Percentiles rank a stretch among this genome's conserved stretches.
Conservation (phyloP, 2,113 vertebrate species). For the Phoxinus phoxinus region DNA sequence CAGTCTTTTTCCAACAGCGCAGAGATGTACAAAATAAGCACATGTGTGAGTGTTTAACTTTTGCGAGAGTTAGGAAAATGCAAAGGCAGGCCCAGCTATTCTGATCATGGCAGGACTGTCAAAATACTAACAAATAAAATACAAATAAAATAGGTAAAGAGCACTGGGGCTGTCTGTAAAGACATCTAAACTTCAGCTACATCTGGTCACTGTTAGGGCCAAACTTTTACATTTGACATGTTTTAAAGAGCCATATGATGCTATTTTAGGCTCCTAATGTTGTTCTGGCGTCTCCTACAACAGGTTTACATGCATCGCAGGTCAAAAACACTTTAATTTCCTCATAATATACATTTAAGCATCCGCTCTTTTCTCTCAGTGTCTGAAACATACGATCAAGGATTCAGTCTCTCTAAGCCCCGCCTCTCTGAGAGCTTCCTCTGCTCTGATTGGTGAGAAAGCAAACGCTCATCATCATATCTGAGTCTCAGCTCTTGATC, state of each 20-base stretch:
- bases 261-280: too few species aligned
- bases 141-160: neutral
- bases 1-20: neutral
- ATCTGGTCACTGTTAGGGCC: neutral
- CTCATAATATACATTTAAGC: too few species aligned
- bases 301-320: too few species aligned
- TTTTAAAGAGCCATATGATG: neutral
- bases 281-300: too few species aligned
- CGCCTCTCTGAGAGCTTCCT: too few species aligned
- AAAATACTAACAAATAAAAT: neutral
- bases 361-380: too few species aligned
- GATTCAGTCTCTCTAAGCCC: too few species aligned
- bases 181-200: neutral
- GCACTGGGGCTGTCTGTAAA: neutral
- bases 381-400: too few species aligned
- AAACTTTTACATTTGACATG: neutral
- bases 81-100: neutral
- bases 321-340: too few species aligned
- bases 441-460: too few species aligned
- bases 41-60: constrained; percentile 23
- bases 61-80: constrained; percentile 13
- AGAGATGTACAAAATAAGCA: neutral
- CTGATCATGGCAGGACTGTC: neutral
- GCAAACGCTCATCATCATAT: too few species aligned
- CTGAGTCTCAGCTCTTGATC: too few species aligned